These are phyloP conservation scores for Gyrodactylus salaris DNA, from an alignment of 1,140 invertebrate species.

Conservation along the genomic window DNA sequence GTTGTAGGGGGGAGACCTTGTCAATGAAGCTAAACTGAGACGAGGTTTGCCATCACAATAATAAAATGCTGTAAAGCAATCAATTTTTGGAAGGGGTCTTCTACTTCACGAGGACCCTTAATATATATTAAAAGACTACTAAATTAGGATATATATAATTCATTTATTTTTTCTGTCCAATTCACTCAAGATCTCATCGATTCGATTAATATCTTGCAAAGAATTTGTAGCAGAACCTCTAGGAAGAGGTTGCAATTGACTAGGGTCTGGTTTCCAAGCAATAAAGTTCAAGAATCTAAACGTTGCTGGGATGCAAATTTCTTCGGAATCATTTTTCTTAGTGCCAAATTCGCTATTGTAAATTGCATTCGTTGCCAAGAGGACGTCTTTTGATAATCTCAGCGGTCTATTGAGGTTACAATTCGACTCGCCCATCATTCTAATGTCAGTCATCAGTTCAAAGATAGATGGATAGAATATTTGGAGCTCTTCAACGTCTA, in stretches of 20 bases:
- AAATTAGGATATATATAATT: neutral
- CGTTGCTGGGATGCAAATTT: neutral
- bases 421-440: constrained; percentile 2
- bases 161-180: neutral
- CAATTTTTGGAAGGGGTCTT: neutral
- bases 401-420: neutral
- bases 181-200: neutral
- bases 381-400: neutral
- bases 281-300: constrained; percentile 5
- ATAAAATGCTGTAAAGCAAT: neutral
- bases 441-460: constrained; percentile 2
- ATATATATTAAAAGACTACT: neutral
- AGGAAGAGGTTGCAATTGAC: neutral
- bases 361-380: constrained; percentile 2
- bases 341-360: neutral
- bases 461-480: constrained; percentile 4
- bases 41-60: neutral
- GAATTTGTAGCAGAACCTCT: neutral
- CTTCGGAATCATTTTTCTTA: neutral
- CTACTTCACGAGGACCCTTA: neutral
- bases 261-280: constrained; percentile 5
- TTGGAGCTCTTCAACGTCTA: neutral
- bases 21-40: neutral
- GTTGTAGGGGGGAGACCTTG: neutral
- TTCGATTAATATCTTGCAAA: neutral